A percentile compares a stretch with the other conserved stretches of the same genome.
These are phyloP conservation scores for Rachycentron canadum DNA, from an alignment of 2,797 vertebrate species.

Conservation along the genomic window DNA sequence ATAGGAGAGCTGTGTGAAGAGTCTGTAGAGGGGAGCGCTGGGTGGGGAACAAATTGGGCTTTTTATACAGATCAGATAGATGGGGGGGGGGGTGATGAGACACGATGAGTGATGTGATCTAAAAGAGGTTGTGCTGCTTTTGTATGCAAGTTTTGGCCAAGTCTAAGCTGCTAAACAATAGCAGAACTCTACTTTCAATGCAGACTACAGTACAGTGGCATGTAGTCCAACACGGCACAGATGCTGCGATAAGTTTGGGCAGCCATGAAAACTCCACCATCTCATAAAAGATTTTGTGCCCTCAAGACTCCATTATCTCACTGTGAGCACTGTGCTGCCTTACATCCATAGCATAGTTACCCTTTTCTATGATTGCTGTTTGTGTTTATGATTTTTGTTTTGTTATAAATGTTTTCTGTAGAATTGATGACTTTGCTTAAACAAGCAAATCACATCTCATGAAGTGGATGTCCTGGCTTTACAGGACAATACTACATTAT, in stretches of 20 bases:
- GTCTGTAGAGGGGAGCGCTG: conserved; percentile 21
- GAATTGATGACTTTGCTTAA: conserved; percentile 11
- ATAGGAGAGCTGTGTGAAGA: conserved; percentile 58
- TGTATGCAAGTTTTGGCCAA: conserved; percentile 48
- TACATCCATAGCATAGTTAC: not conserved
- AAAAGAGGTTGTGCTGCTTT: conserved; percentile 45
- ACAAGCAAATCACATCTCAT: conserved; percentile 1
- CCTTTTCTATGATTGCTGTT: not conserved
- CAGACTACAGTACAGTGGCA: conserved; percentile 28
- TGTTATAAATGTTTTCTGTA: too few species aligned
- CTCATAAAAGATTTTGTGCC: conserved; percentile 61
- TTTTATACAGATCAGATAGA: conserved; percentile 53
- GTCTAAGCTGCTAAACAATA: conserved; percentile 52
- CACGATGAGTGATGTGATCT: conserved; percentile 43
- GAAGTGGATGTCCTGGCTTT: not conserved
- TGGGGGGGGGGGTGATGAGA: conserved; percentile 16
- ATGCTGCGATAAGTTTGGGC: conserved; percentile 58
- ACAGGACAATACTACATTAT: conserved; percentile 4
- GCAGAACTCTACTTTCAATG: conserved; percentile 41
- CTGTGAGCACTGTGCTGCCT: not conserved
- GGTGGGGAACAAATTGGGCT: conserved; percentile 54
- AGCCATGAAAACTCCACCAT: conserved; percentile 64
- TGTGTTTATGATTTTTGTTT: conserved; percentile 8
- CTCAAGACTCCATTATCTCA: conserved; percentile 46
- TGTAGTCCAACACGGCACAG: conserved; percentile 37